Evolutionary conservation across 2,797 vertebrate genomes (phyloP), one percentile per base, ranked within the genome.

Genomic region (Squalus acanthias): DNA sequence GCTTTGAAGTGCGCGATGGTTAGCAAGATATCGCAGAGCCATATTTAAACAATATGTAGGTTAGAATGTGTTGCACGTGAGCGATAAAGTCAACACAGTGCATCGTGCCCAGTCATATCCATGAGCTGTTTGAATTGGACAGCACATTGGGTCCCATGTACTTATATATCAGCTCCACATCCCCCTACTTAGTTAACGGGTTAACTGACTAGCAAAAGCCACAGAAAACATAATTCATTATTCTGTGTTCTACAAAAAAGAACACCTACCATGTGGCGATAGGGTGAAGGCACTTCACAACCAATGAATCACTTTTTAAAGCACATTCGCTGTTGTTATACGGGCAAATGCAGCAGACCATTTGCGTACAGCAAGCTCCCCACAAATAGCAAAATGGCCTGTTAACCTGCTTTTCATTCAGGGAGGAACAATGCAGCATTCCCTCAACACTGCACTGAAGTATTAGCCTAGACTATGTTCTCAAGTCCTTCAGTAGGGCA

Each of bases 31-130:
- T 67, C n/a, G 33, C 5, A 1, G n/a, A 67, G 9, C 1, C 6
- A 93, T 93, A 93, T 69, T 93, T 67, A 93, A 69, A 46, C 91
- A 69, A 46, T 39, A 67, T 93, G 91, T 29, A 63, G 60, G 29
- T 92, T 60, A 92, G 60, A 65, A 92, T n/a, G 33, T 92, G 60
- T 39, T 46, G n/a, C 63, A 69, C n/a, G 12, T 6, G 46, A 50
- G 82, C 39, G 6, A 46, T 85, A 22, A 85, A 50, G 46, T 85
- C 20, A 85, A 50, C 17, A 46, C 24, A 85, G 17, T 22, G 17
- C 3, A 33, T 29, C 26, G 53, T 88, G 8, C 20, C 46, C 85
- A 87, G 20, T 22, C 50, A 87, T 53, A 10, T 88, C 74, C 85
- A 26, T 88, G 50, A 26, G 2, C 22, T 88, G 85, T 8, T 53